phyloP scores from a whole-genome alignment of 2,888 invertebrate genomes.

The Agrotis exclamationis region DNA sequence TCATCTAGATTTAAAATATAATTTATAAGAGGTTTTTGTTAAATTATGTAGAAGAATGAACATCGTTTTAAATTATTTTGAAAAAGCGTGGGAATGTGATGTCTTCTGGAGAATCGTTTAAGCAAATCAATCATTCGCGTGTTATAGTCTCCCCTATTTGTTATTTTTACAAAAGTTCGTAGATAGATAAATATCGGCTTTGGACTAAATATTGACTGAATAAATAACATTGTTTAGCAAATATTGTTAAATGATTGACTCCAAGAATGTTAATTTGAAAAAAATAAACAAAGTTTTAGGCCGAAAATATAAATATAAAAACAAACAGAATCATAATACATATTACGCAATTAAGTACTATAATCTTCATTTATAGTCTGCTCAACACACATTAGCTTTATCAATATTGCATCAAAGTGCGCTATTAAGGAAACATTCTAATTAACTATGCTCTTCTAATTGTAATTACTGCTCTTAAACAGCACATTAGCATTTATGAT shows the following conservation, averaged over 20 bases:
- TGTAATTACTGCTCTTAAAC: slow-evolving; percentile 28
- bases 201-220: not conserved
- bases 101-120: not conserved
- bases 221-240: not conserved
- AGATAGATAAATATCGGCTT: not conserved
- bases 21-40: not conserved
- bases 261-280: not conserved
- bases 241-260: not conserved
- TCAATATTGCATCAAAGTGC: slow-evolving; percentile 54
- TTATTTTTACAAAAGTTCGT: not conserved
- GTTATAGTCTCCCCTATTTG: slow-evolving; percentile 10
- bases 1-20: not conserved
- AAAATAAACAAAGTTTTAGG: not conserved
- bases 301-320: not conserved
- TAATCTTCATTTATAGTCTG: slow-evolving; percentile 37
- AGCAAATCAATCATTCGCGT: slow-evolving; percentile 9
- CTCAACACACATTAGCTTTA: slow-evolving; percentile 41
- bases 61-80: not conserved
- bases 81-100: slow-evolving; percentile 6
- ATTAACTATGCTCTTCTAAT: slow-evolving; percentile 33
- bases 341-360: slow-evolving; percentile 12
- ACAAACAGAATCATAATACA: not conserved
- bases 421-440: slow-evolving; percentile 20
- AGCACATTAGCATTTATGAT: slow-evolving; percentile 29
- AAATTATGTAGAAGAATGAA: too few relatives aligned